Evolutionary conservation across 2,888 invertebrate genomes (phyloP).

Genomic region (Halictus ligatus): DNA sequence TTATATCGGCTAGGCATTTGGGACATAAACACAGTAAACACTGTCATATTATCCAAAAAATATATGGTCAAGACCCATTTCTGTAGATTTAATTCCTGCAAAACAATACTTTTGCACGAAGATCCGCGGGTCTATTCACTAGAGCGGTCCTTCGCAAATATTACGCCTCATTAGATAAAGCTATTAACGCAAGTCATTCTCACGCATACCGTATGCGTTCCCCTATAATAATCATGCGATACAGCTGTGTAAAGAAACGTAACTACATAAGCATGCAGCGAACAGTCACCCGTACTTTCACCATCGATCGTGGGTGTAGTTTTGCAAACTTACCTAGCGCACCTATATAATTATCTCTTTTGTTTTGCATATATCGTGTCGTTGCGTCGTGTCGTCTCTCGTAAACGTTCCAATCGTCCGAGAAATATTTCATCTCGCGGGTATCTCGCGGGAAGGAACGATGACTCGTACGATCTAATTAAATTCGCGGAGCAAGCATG

Average conservation of each 20-base stretch:
- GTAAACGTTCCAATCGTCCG: not conserved
- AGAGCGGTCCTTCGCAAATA: not conserved
- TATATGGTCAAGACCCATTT: no score
- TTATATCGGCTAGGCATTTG: no score
- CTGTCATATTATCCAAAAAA: no score
- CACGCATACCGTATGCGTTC: slow-evolving; percentile 17
- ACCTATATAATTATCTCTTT: slow-evolving; percentile 57
- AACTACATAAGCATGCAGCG: slow-evolving; percentile 69
- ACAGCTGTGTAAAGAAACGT: slow-evolving; percentile 64
- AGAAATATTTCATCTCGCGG: no score
- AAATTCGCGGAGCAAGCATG: not conserved
- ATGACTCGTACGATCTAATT: not conserved
- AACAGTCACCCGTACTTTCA: slow-evolving; percentile 70
- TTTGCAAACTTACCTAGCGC: slow-evolving; percentile 59
- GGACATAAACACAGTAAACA: no score
- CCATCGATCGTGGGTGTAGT: slow-evolving; percentile 68
- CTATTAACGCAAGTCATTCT: slow-evolving; percentile 11
- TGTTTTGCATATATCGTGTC: slow-evolving; percentile 28
- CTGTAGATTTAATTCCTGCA: no score
- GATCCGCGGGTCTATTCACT: no score
- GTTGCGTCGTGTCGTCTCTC: not conserved
- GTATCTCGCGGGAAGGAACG: not conserved
- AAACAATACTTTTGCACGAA: no score
- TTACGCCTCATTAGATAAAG: not conserved
- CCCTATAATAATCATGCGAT: slow-evolving; percentile 50